These are phyloP conservation scores for Phrynocephalus forsythii DNA, from an alignment of 2,797 vertebrate genomes.

Conservation along the genomic window DNA sequence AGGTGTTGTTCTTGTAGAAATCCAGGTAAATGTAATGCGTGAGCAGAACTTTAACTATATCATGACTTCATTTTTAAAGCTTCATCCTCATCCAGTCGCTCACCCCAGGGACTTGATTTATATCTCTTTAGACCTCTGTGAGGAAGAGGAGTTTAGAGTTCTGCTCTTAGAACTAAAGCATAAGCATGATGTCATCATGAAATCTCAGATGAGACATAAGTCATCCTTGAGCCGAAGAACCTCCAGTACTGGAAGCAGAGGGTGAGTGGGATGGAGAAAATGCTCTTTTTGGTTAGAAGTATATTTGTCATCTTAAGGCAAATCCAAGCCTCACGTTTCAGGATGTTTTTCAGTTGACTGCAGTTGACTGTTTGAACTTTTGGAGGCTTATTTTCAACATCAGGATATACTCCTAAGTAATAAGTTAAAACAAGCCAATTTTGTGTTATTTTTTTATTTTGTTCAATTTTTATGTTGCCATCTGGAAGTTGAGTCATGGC, in stretches of 20 bases:
- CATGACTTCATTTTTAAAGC: neutral
- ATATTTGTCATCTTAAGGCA: neutral
- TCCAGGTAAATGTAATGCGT: neutral
- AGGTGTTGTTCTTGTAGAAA: neutral
- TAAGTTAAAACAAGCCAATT: neutral
- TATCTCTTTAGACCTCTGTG: constrained; percentile 87
- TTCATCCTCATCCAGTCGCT: neutral
- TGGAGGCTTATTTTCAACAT: neutral
- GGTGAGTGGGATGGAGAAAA: constrained; percentile 79
- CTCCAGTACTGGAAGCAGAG: constrained; percentile 94
- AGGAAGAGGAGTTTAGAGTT: constrained; percentile 95
- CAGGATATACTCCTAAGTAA: neutral
- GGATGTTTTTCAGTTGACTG: neutral
- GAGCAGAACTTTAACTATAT: neutral
- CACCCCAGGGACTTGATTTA: constrained; percentile 34
- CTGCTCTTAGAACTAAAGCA: constrained; percentile 94
- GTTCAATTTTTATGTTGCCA: no score
- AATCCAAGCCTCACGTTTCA: neutral
- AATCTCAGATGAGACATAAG: constrained; percentile 96
- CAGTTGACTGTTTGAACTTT: neutral
- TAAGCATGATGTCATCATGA: constrained; percentile 99
- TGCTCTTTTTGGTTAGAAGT: neutral
- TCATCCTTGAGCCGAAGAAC: constrained; percentile 94
- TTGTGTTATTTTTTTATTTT: neutral
- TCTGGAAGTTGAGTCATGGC: no score